A percentile compares a stretch with the other conserved stretches of the same genome.
These are phyloP conservation scores for Ctenomys sociabilis DNA, from an alignment of 2,113 vertebrate species.

Conservation along the genomic window DNA sequence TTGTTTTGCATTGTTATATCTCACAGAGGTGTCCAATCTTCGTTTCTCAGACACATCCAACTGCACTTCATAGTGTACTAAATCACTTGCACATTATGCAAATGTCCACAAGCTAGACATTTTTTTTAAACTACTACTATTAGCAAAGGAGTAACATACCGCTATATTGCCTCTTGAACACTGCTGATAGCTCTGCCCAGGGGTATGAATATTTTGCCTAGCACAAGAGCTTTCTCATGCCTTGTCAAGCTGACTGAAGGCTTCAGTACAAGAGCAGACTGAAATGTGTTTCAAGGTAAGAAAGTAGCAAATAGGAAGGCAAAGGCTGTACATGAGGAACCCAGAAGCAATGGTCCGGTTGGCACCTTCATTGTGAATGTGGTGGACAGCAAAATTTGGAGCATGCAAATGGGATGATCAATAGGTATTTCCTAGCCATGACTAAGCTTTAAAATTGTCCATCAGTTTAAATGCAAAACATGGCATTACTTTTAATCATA, in stretches of 20 bases:
- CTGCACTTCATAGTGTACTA: background rate
- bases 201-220: background rate
- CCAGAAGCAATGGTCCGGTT: background rate
- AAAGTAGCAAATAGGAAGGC: slow-evolving; percentile 53
- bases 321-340: background rate
- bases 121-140: background rate
- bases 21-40: background rate
- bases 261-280: slow-evolving; percentile 3
- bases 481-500: slow-evolving; percentile 22
- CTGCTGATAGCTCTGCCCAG: background rate
- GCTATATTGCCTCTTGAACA: background rate
- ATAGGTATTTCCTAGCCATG: background rate
- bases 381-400: slow-evolving; percentile 60
- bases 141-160: slow-evolving; percentile 55
- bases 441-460: slow-evolving; percentile 17
- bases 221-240: background rate
- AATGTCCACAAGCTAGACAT: background rate
- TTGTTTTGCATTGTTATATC: slow-evolving; percentile 56
- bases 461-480: slow-evolving; percentile 47
- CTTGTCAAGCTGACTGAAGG: slow-evolving; percentile 66
- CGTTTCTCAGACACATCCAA: slow-evolving; percentile 32
- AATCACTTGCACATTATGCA: slow-evolving; percentile 46
- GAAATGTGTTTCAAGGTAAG: slow-evolving; percentile 38
- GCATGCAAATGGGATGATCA: slow-evolving; percentile 56
- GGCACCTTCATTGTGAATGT: slow-evolving; percentile 41